A percentile compares a stretch with the other conserved stretches of the same genome.
phyloP scores from a whole-genome alignment of 1,140 invertebrate species.

The Drosophila ogumai region DNA sequence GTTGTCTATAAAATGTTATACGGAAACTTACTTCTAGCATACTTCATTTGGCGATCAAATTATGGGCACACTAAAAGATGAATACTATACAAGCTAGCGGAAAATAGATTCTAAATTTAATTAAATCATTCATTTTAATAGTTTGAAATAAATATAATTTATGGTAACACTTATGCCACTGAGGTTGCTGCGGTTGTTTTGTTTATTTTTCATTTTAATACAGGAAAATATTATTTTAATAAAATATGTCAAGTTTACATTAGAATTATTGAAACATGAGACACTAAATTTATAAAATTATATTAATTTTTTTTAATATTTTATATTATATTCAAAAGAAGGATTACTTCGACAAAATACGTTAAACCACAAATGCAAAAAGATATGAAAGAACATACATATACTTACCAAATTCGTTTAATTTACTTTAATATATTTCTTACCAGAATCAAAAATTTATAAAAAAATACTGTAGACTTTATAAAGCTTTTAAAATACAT shows the following conservation, averaged over 20 bases:
- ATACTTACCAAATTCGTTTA: no score
- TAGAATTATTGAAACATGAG: neutral
- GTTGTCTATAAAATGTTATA: slow-evolving; percentile 5
- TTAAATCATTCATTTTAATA: neutral
- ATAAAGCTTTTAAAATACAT: neutral
- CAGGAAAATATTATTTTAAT: neutral
- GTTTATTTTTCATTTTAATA: neutral
- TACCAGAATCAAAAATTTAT: neutral
- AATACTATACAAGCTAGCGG: neutral
- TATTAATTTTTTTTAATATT: neutral
- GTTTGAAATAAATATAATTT: neutral
- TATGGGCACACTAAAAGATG: neutral
- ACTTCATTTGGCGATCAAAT: neutral
- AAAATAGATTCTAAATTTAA: neutral
- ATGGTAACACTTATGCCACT: neutral
- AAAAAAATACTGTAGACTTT: no score
- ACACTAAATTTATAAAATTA: neutral
- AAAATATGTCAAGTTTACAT: neutral
- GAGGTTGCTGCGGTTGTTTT: neutral
- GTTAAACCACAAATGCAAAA: no score
- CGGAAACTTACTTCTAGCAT: no score
- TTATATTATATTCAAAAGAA: neutral
- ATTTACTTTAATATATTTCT: no score
- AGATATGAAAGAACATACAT: no score
- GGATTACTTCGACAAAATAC: neutral